Evolutionary conservation across 2,797 vertebrate species (phyloP).

Genomic region (Schizothorax lantsangensis): DNA sequence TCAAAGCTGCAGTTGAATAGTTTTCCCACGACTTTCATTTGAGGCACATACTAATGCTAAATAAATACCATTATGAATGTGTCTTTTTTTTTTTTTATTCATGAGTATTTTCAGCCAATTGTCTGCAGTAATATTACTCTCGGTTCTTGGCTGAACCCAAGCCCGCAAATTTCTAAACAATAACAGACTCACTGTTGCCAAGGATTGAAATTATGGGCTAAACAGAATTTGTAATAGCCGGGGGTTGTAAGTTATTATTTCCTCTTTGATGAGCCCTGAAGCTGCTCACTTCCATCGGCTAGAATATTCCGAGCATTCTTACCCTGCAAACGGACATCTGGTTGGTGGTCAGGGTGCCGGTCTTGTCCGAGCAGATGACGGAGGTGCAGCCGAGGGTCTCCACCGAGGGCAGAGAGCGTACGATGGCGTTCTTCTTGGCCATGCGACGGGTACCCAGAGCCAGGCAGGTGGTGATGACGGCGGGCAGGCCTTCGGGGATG

Average conservation of each 20-base stretch:
- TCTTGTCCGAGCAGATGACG: conserved; percentile 98
- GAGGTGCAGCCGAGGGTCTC: conserved; percentile 98
- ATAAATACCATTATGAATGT: not conserved
- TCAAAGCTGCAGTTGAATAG: conserved; percentile 1
- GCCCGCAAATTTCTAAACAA: conserved; percentile 31
- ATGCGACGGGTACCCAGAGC: conserved; percentile 97
- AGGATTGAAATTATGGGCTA: conserved; percentile 29
- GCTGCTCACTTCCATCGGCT: not conserved
- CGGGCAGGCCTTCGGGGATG: conserved; percentile 95
- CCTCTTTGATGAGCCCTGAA: conserved; percentile 14
- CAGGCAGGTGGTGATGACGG: conserved; percentile 98
- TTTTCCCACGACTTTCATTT: not conserved
- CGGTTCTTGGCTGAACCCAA: conserved; percentile 32
- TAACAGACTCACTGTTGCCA: conserved; percentile 27
- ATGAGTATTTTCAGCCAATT: not conserved
- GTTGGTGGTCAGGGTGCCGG: conserved; percentile 96
- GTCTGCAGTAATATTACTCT: conserved; percentile 16
- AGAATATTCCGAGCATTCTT: conserved; percentile 60
- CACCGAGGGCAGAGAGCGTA: conserved; percentile 94
- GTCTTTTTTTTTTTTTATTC: not conserved
- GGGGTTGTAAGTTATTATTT: conserved; percentile 13
- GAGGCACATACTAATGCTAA: not conserved
- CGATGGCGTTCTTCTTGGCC: conserved; percentile 99
- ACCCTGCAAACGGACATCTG: conserved; percentile 99
- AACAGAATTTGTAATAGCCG: conserved; percentile 13